These are phyloP conservation scores for Erynnis tages DNA, from an alignment of 2,888 invertebrate species.

Conservation along the genomic window DNA sequence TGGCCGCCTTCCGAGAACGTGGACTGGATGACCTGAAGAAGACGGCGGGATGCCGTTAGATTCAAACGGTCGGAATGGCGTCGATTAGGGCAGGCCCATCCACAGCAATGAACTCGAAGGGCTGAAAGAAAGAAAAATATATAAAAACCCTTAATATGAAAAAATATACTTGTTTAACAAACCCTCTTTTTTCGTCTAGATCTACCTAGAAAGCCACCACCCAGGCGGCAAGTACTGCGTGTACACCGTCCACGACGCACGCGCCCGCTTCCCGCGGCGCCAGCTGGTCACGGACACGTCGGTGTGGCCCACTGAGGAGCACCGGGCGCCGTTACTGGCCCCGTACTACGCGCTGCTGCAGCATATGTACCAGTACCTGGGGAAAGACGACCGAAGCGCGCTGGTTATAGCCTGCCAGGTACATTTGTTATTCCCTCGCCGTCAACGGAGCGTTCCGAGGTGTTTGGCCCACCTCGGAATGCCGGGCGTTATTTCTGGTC, in stretches of 20 bases:
- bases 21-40: too few species aligned
- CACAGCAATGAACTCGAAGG: too few species aligned
- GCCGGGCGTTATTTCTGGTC: constrained; percentile 89
- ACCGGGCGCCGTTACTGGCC: constrained; percentile 89
- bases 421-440: constrained; percentile 82
- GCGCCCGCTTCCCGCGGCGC: constrained; percentile 79
- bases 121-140: too few species aligned
- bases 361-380: constrained; percentile 93
- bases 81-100: too few species aligned
- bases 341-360: constrained; percentile 91
- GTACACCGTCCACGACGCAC: constrained; percentile 88
- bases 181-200: constrained; percentile 50
- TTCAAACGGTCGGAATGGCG: too few species aligned
- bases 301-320: constrained; percentile 84
- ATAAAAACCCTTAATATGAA: background rate
- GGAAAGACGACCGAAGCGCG: constrained; percentile 90
- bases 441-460: constrained; percentile 82
- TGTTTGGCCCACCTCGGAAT: constrained; percentile 84
- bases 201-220: constrained; percentile 89
- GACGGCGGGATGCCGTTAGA: too few species aligned
- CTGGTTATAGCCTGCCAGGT: constrained; percentile 92
- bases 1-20: too few species aligned
- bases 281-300: constrained; percentile 82
- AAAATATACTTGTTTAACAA: too few species aligned
- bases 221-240: constrained; percentile 89